Evolutionary conservation across 2,113 vertebrate species (phyloP).

Genomic region (Melanotaenia duboulayi): DNA sequence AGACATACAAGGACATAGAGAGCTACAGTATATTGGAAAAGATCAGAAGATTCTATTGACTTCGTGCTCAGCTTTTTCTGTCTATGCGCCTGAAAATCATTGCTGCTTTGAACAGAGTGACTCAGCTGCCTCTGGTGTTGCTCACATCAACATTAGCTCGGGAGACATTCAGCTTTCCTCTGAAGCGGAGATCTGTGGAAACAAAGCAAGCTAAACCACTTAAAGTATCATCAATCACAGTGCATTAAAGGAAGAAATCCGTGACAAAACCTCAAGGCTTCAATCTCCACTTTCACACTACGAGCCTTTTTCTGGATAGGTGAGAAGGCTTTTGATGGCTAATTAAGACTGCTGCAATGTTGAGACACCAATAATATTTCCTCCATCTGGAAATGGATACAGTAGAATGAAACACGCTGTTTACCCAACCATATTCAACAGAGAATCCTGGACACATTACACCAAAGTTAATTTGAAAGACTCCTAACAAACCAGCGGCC

Average conservation of each 20-base stretch:
- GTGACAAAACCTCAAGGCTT: constrained; percentile 25
- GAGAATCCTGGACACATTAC: constrained; percentile 46
- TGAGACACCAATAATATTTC: constrained; percentile 39
- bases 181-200: constrained; percentile 23
- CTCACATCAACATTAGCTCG: constrained; percentile 9
- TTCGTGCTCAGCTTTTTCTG: constrained; percentile 7
- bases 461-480: constrained; percentile 68
- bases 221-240: constrained; percentile 61
- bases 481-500: constrained; percentile 41
- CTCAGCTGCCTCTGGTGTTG: constrained; percentile 10
- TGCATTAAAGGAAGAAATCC: constrained; percentile 42
- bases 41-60: constrained; percentile 11
- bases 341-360: constrained; percentile 40
- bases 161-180: too few species aligned
- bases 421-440: constrained; percentile 18
- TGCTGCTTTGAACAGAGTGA: too few species aligned
- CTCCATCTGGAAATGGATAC: constrained; percentile 48
- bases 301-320: constrained; percentile 34
- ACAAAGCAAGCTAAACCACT: constrained; percentile 42
- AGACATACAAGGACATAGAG: too few species aligned
- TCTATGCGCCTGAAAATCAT: constrained; percentile 11
- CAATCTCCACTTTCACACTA: constrained; percentile 34
- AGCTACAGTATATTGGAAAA: too few species aligned
- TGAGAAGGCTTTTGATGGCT: constrained; percentile 35
- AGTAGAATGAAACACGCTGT: constrained; percentile 32